Percentiles rank a stretch among this genome's conserved stretches.
Evolutionary conservation across 2,888 invertebrate species (phyloP).

Genomic region (Sinodicranocentrus sp.): DNA sequence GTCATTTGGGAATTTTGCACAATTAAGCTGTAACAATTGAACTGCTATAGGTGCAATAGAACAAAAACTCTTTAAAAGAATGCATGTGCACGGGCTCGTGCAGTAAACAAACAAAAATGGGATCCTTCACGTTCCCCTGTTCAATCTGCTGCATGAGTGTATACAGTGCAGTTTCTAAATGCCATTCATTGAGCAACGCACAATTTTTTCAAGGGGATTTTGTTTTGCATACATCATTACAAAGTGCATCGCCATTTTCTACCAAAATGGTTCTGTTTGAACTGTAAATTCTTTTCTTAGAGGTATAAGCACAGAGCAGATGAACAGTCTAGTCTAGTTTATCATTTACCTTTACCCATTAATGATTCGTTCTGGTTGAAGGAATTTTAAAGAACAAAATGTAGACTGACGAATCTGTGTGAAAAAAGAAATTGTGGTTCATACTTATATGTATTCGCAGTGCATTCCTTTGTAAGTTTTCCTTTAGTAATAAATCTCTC

Average conservation of each 20-base stretch:
- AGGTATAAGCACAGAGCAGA: not conserved
- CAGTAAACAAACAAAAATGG: not conserved
- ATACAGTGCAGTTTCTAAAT: not conserved
- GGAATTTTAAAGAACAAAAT: slow-evolving; percentile 40
- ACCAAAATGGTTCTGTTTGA: not conserved
- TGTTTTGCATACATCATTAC: not conserved
- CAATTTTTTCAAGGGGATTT: not conserved
- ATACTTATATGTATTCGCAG: too few relatives aligned
- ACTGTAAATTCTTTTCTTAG: not conserved
- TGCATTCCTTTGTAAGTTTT: too few relatives aligned
- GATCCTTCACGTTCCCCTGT: too few relatives aligned
- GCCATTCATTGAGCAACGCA: not conserved
- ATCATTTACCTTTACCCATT: not conserved
- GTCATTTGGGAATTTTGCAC: not conserved
- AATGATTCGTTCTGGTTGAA: slow-evolving; percentile 54
- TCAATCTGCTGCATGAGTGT: not conserved
- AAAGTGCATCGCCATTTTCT: not conserved
- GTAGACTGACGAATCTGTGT: not conserved
- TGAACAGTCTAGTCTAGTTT: not conserved
- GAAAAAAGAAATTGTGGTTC: slow-evolving; percentile 29
- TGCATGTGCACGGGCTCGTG: not conserved
- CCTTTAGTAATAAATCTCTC: slow-evolving; percentile 14
- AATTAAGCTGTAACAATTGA: not conserved
- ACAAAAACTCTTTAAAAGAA: not conserved
- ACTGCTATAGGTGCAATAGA: not conserved